A percentile compares a stretch with the other conserved stretches of the same genome.
phyloP scores from a whole-genome alignment of 35 echinoderm and acorn worm genomes.

The Acanthaster planci region DNA sequence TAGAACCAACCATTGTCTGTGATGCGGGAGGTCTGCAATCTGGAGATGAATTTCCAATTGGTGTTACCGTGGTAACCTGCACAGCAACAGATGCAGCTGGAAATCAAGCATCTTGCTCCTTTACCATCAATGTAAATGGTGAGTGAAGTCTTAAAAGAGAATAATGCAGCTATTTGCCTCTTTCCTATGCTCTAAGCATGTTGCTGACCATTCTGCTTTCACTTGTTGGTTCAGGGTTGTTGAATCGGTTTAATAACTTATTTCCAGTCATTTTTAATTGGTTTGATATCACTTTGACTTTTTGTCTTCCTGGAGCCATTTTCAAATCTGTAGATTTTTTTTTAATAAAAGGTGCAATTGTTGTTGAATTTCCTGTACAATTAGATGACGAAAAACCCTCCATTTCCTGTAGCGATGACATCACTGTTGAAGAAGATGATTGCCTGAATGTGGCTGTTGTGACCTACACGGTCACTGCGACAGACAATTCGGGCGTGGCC shows the following conservation, averaged over 20 bases:
- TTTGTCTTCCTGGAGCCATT: too few species aligned
- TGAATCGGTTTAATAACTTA: too few species aligned
- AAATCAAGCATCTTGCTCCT: slow-evolving; percentile 16
- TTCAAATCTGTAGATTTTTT: neutral
- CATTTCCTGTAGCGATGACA: slow-evolving; percentile 50
- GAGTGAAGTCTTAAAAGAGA: too few species aligned
- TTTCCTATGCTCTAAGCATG: too few species aligned
- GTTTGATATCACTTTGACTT: too few species aligned
- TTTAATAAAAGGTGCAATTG: too few species aligned
- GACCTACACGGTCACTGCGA: slow-evolving; percentile 29
- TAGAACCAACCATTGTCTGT: neutral
- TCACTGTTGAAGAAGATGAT: slow-evolving; percentile 27
- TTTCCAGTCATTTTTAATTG: too few species aligned
- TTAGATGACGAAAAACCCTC: slow-evolving; percentile 44
- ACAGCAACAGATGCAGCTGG: slow-evolving; percentile 42
- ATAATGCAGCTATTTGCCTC: too few species aligned
- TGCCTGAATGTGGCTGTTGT: slow-evolving; percentile 25
- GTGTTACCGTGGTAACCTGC: slow-evolving; percentile 34
- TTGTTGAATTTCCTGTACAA: neutral
- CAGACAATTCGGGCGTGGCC: slow-evolving; percentile 26
- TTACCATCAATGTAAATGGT: slow-evolving; percentile 31
- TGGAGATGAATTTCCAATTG: slow-evolving; percentile 22
- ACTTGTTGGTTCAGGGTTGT: too few species aligned
- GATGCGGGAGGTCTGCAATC: neutral
- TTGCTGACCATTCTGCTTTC: too few species aligned